Base-by-base conservation (phyloP, 2,888 invertebrate species). In the Macrophya annulata region DNA sequence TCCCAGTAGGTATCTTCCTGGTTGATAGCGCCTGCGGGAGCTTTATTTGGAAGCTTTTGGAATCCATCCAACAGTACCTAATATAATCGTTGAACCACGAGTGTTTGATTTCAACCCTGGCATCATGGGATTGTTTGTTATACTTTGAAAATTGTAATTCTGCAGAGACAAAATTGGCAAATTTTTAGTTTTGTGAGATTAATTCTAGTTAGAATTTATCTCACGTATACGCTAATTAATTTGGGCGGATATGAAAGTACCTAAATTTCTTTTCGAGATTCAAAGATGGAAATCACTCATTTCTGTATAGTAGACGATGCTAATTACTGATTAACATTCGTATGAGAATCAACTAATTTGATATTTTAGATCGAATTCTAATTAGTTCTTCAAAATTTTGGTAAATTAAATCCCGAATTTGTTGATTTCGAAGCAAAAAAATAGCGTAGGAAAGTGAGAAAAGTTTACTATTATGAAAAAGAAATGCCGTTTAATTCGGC, bases 51-150 rank as follows among this genome's bases (percentile, higher is more conserved):
- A 40, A 81, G 79, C 62, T 83, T 83, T 83, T 83, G 83, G 83
- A 83, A 65, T 51, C 31, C 31, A 71, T 83, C 83, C 83, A 83
- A 83, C n/a, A n/a, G 68, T 71, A 43, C 12, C 48, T 71, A 83
- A 83, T 48, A 83, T 65, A 83, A 83, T 68, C 65, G 68, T 68
- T 25, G 65, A 81, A 81, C 62, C 21, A 62, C 62, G 43, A 45
- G 43, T 62, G 43, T 81, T 81, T 81, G 62, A 81, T 81, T 62
- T 62, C 43, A 25, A 43, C 81, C 62, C 62, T 21, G 40, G 59
- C 43, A 43, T 10, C 4, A 21, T n/a, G 40, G 59, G 79, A 21
- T 40, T 62, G 59, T 79, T 79, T 79, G 43, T 59, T 55, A 1
- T 17, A 21, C 79, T 37, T 21, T 10, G 15, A 43, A 37, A 81